Evolutionary conservation across 2,797 vertebrate genomes (phyloP).

Genomic region (Anabas testudineus): DNA sequence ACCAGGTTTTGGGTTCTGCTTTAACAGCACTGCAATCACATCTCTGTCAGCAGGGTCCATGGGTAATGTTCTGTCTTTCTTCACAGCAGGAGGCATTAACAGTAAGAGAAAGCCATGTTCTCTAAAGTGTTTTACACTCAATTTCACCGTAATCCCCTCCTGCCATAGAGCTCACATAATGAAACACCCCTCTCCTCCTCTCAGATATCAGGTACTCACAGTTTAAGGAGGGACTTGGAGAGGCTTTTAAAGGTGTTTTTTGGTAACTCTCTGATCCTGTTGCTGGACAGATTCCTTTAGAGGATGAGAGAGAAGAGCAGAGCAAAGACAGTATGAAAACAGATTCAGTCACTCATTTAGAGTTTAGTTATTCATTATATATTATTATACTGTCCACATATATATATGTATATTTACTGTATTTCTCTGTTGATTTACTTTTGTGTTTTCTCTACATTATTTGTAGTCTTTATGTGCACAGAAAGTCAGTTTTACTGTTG

Average conservation of each 20-base stretch:
- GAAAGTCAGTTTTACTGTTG: no score
- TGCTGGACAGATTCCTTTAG: constrained; percentile 84
- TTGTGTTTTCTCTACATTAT: no score
- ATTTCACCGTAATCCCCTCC: not conserved
- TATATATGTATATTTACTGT: no score
- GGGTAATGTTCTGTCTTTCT: not conserved
- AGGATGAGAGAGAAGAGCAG: constrained; percentile 30
- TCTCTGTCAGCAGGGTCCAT: not conserved
- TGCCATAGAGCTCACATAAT: constrained; percentile 10
- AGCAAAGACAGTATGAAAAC: not conserved
- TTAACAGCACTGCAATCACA: not conserved
- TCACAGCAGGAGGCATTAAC: not conserved
- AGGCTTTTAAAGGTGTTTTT: constrained; percentile 81
- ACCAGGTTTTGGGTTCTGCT: not conserved
- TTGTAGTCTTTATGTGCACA: no score
- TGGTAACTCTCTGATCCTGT: constrained; percentile 81
- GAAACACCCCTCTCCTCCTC: not conserved
- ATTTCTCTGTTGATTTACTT: no score
- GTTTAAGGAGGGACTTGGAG: constrained; percentile 81
- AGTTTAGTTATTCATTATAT: not conserved
- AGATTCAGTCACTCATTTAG: not conserved
- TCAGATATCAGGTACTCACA: constrained; percentile 73
- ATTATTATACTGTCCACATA: no score
- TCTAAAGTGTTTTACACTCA: not conserved
- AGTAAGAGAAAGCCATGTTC: not conserved